Base-by-base conservation (phyloP, 2,113 vertebrate genomes). In the Megalops atlanticus region DNA sequence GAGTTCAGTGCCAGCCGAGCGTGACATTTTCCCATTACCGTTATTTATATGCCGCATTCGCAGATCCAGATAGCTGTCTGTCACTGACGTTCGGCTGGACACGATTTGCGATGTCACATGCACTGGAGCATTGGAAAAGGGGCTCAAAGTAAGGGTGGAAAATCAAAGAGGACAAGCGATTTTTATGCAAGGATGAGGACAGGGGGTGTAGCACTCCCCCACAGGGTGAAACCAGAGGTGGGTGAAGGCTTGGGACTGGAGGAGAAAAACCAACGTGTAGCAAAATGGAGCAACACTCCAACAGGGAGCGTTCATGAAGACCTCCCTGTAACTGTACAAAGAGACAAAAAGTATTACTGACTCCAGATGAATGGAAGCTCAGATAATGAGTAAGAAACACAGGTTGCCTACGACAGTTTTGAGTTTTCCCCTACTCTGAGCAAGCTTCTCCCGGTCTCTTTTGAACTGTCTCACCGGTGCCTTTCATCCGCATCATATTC, bases 131-230 rank as follows among this genome's bases (percentile, higher is more conserved):
- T 71, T 11, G 33, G 16, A 27, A 71, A 38, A 71, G 5, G n/a
- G 33, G 16, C 69, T 71, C 69, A 38, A 21, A 38, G 69, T 15
- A 3, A 15, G 2, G 69, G 35, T 12, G 64, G 69, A 38, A 35
- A 71, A 71, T 71, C 69, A 36, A 71, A 71, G 31, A 31, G 58
- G 58, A 64, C 58, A 31, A 64, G 58, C 12, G 58, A 64, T n/a
- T n/a, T 64, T 64, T 64, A 64, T 31, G 58, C 58, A 64, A 64
- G 58, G 58, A 64, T n/a, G n/a, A 64, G 52, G n/a, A 64, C 7
- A n/a, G 31, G 58, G 58, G 58, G 58, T 1, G 5, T 27, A 4
- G 3, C 52, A 4, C 21, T 21, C 24, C 15, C 24, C 3, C 21
- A n/a, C 52, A 3, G 58, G 4, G n/a, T 31, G n/a, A 64, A n/a